These are phyloP conservation scores for Maniola hyperantus DNA, from an alignment of 2,888 invertebrate species.

Conservation along the genomic window DNA sequence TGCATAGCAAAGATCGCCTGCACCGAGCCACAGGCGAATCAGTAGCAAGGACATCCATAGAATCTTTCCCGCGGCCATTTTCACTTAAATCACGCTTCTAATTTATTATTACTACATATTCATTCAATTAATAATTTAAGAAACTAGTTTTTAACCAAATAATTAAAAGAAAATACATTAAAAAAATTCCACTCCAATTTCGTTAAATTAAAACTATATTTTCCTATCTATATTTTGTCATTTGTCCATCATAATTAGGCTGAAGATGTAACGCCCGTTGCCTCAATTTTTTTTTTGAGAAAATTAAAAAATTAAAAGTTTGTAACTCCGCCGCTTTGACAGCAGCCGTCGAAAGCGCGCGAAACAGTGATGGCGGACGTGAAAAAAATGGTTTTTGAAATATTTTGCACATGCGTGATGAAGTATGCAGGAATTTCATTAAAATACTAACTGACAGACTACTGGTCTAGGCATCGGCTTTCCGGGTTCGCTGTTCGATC, in stretches of 20 bases:
- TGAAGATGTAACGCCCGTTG: conserved; percentile 23
- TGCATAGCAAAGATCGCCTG: conserved; percentile 76
- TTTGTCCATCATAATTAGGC: conserved; percentile 31
- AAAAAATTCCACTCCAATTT: conserved; percentile 30
- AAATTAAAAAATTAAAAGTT: conserved; percentile 33
- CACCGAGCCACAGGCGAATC: conserved; percentile 69
- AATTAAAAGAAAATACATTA: conserved; percentile 32
- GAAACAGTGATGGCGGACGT: conserved; percentile 59
- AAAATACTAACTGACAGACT: background rate
- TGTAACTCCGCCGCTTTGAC: conserved; percentile 48
- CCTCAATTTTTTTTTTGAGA: background rate
- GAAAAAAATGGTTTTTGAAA: conserved; percentile 44
- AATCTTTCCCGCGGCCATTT: conserved; percentile 66
- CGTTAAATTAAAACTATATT: conserved; percentile 27
- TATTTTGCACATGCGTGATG: conserved; percentile 40
- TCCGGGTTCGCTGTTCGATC: background rate
- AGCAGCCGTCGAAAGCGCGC: conserved; percentile 60
- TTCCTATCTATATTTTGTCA: conserved; percentile 35
- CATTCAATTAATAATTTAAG: background rate
- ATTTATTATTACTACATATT: conserved; percentile 31
- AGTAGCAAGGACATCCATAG: conserved; percentile 68
- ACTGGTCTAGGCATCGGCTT: too few species aligned
- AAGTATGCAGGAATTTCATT: conserved; percentile 12
- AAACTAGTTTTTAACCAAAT: conserved; percentile 12
- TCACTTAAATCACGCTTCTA: conserved; percentile 24